phyloP scores from a whole-genome alignment of 2,888 invertebrate species.

The Cryptocephalus primarius region DNA sequence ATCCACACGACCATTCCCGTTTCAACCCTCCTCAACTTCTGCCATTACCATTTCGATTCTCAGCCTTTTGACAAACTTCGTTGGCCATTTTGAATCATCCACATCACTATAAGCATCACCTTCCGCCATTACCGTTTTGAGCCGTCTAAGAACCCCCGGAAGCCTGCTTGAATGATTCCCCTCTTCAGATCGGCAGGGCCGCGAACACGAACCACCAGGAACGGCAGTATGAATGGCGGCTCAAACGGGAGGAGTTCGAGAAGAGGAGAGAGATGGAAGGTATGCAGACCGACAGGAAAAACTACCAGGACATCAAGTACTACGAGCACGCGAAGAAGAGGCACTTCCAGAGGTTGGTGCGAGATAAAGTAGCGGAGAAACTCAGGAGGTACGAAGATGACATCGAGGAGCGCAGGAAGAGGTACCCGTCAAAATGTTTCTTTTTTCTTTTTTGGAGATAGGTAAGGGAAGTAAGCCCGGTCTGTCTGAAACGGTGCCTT shows the following conservation, averaged over 20 bases:
- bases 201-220: slow-evolving; percentile 4
- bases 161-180: neutral
- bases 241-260: slow-evolving; percentile 3
- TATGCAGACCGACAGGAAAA: slow-evolving; percentile 1
- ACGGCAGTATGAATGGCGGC: slow-evolving; percentile 1
- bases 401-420: slow-evolving; percentile 35
- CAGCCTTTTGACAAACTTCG: too few relatives aligned
- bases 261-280: slow-evolving; percentile 1
- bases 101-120: too few relatives aligned
- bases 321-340: slow-evolving; percentile 22
- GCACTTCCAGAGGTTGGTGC: slow-evolving; percentile 20
- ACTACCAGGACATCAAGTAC: slow-evolving; percentile 15
- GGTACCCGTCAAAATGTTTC: slow-evolving; percentile 9
- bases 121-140: too few relatives aligned
- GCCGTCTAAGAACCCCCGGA: neutral
- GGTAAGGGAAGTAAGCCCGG: too few relatives aligned
- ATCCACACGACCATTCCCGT: too few relatives aligned
- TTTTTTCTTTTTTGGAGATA: neutral
- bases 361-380: slow-evolving; percentile 25
- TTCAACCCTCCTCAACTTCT: too few relatives aligned
- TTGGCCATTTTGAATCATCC: too few relatives aligned
- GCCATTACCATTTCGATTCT: too few relatives aligned
- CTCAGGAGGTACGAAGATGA: slow-evolving; percentile 25
- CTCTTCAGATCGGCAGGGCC: slow-evolving; percentile 2
- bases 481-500: too few relatives aligned